Evolutionary conservation across 2,797 vertebrate species (phyloP).

Genomic region (Anguilla obscura): DNA sequence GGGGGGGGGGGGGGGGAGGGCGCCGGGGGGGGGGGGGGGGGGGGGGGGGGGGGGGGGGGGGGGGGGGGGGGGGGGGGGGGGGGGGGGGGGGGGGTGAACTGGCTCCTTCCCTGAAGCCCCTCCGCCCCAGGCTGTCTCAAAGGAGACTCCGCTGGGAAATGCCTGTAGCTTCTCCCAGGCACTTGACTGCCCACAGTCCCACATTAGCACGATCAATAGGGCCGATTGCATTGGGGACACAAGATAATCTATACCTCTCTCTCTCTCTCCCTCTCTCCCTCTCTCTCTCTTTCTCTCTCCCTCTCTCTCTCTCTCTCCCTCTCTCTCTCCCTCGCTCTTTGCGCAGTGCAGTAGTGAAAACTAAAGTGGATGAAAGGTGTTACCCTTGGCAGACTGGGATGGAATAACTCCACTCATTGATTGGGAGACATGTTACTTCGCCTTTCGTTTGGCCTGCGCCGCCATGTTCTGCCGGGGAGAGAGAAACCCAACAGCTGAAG

Average conservation of each 20-base stretch:
- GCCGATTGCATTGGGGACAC: constrained; percentile 79
- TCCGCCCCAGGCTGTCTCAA: constrained; percentile 40
- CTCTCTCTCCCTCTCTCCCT: constrained; percentile 11
- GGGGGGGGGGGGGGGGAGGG: no score
- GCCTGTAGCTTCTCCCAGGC: constrained; percentile 40
- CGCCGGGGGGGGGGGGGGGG: no score
- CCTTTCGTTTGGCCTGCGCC: not conserved
- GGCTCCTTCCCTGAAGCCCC: constrained; percentile 27
- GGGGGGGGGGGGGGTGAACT: constrained; percentile 56
- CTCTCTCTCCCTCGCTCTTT: constrained; percentile 61
- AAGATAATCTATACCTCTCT: constrained; percentile 78
- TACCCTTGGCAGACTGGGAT: constrained; percentile 71
- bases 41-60: constrained; percentile 22
- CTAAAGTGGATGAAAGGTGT: constrained; percentile 82
- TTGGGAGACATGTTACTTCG: constrained; percentile 45
- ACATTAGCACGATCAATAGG: constrained; percentile 82
- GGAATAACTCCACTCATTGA: constrained; percentile 76
- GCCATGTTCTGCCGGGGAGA: constrained; percentile 14
- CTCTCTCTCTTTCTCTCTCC: constrained; percentile 38
- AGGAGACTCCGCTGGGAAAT: constrained; percentile 27
- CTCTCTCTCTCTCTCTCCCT: constrained; percentile 56
- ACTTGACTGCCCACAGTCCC: constrained; percentile 67
- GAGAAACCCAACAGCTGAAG: not conserved
- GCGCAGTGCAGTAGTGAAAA: constrained; percentile 78
- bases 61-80: constrained; percentile 10